These are phyloP conservation scores for Typhlichthys eigenmanni DNA, from an alignment of 2,797 vertebrate species.

Conservation along the genomic window DNA sequence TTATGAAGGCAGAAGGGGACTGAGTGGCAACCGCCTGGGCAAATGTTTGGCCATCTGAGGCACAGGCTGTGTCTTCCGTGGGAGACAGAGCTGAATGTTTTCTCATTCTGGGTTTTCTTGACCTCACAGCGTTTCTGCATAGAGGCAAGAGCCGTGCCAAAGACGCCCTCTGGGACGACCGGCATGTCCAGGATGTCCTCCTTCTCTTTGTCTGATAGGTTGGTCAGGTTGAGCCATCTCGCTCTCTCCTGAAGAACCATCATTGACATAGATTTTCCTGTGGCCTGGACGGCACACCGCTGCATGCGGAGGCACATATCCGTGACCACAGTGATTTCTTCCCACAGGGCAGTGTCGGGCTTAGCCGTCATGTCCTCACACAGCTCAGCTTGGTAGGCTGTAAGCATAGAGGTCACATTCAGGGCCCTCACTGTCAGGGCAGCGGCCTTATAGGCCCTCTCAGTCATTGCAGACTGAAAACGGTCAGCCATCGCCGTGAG, in stretches of 20 bases:
- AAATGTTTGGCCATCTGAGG: too few relatives aligned
- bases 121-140: neutral
- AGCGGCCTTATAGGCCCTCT: too few relatives aligned
- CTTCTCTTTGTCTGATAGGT: neutral
- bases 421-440: too few relatives aligned
- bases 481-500: too few relatives aligned
- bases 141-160: neutral
- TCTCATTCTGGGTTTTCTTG: neutral
- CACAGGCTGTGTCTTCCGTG: neutral
- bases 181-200: neutral
- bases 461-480: too few relatives aligned
- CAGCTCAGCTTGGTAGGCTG: too few relatives aligned
- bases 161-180: neutral
- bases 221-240: neutral
- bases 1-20: too few relatives aligned
- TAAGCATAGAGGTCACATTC: too few relatives aligned
- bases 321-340: too few relatives aligned
- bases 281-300: neutral
- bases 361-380: too few relatives aligned
- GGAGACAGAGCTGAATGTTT: neutral
- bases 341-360: too few relatives aligned
- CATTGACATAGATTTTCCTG: neutral
- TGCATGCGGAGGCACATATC: neutral
- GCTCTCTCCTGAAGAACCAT: constrained; percentile 4
- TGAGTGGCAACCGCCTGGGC: too few relatives aligned